Evolutionary conservation across 2,113 vertebrate species (phyloP), one percentile per base, ranked within the genome.

Genomic region (Microcebus tavaratra): DNA sequence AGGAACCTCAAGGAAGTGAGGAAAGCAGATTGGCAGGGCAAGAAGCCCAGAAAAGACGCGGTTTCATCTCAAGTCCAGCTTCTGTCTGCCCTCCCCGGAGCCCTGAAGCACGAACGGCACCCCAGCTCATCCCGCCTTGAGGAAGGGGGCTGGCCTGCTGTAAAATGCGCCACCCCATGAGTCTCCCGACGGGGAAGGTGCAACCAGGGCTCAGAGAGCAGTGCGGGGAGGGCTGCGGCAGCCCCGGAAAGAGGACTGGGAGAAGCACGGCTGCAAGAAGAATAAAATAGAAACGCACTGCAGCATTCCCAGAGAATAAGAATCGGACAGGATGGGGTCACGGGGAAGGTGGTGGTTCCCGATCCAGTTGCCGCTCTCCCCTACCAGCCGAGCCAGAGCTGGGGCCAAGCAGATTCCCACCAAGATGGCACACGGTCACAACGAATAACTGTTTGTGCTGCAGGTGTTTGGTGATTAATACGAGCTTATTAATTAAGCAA

Each of bases 401-500:
- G 31, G 79, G 11, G n/a, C 31, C 14, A 57, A 67, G 34, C 50
- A 65, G 53, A 76, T 45, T 81, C 78, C 73, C 45, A 72, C 48
- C 72, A 88, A 53, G 61, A 88, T 0, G 17, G 68, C 45, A 50
- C 34, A 36, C 55, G 53, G 85, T 78, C 85, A 34, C 27, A 80
- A 53, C 70, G 53, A 65, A 95, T 63, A 63, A 31, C 20, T n/a
- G 21, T 57, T 68, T 81, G 53, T 70, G 21, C 57, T 59, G 36
- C 80, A 85, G 85, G 70, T 84, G 12, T 75, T n/a, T 70, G 63
- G 80, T 65, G 67, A 92, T 97, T 95, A 83, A 91, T 72, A 86
- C 15, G 7, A 75, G 61, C 73, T 80, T 96, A 95, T 94, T 97
- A 95, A 95, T 93, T 97, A 97, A 90, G 83, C 15, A 76, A 55